phyloP scores from a whole-genome alignment of 2,113 vertebrate species.

The Falcunculus frontatus region DNA sequence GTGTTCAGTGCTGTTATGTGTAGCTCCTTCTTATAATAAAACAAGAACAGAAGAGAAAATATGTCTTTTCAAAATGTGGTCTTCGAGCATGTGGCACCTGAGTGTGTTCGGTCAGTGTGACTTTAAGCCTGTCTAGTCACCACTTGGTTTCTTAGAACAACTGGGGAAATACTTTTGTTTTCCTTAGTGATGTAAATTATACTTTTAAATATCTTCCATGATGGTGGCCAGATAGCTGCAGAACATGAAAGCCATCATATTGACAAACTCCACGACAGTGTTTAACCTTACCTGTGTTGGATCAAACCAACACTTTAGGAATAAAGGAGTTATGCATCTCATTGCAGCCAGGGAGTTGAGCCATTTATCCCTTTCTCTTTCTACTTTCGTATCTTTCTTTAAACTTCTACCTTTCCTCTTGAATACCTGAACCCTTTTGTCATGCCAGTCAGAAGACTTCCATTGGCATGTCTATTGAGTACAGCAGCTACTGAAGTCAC shows the following conservation, averaged over 20 bases:
- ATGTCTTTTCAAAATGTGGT: not conserved
- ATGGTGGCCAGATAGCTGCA: not conserved
- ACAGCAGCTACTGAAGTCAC: not conserved
- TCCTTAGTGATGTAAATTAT: not conserved
- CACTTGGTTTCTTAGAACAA: not conserved
- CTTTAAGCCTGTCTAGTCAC: not conserved
- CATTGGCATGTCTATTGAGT: not conserved
- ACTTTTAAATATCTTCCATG: not conserved
- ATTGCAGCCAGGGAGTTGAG: not conserved
- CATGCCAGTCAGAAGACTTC: not conserved
- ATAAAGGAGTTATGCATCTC: not conserved
- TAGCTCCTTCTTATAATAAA: not conserved
- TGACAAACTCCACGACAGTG: not conserved
- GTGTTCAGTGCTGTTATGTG: not conserved
- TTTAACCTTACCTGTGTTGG: not conserved
- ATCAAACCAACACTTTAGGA: not conserved
- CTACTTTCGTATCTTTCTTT: not conserved
- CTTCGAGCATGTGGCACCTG: not conserved
- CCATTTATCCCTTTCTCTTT: not conserved
- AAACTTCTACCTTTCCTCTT: not conserved
- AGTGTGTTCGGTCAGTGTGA: not conserved
- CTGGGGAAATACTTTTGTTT: not conserved
- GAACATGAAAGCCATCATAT: not conserved
- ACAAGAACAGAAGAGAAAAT: not conserved
- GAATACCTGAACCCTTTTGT: not conserved